These are phyloP conservation scores for Hippopotamyrus pictus DNA, from an alignment of 2,797 vertebrate species.

Conservation along the genomic window DNA sequence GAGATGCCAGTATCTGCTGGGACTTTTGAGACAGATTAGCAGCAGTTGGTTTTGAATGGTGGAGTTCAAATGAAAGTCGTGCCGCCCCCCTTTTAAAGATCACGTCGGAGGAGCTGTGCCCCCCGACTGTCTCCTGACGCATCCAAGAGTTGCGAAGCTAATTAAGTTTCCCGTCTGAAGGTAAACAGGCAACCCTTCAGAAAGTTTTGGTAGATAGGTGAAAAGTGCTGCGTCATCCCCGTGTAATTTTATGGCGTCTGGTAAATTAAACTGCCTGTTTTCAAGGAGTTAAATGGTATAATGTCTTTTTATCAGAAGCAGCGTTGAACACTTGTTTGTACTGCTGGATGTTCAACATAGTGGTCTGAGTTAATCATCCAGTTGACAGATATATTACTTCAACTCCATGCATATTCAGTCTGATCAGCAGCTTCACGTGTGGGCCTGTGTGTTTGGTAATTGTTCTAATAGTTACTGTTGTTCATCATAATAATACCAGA, in stretches of 20 bases:
- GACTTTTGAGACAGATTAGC: background rate
- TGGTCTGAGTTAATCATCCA: background rate
- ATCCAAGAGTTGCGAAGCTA: conserved; percentile 37
- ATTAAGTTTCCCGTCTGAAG: conserved; percentile 45
- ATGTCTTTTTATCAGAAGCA: background rate
- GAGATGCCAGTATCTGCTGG: background rate
- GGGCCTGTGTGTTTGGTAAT: background rate
- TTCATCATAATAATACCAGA: background rate
- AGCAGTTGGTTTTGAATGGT: background rate
- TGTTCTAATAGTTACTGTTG: background rate
- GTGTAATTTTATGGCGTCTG: background rate
- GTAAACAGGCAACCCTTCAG: conserved; percentile 33
- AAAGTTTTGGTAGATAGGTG: background rate
- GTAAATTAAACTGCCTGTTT: background rate
- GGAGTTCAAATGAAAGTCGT: conserved; percentile 53
- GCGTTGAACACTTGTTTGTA: background rate
- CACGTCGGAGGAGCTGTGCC: background rate
- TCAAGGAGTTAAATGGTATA: background rate
- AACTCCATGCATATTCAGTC: background rate
- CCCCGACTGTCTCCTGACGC: conserved; percentile 45
- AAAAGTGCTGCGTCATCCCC: background rate
- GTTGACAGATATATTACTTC: background rate
- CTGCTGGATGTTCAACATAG: background rate
- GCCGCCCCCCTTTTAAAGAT: conserved; percentile 22
- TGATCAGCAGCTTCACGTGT: background rate